phyloP scores from a whole-genome alignment of 2,888 invertebrate species.

The Synanthedon andrenaeformis region DNA sequence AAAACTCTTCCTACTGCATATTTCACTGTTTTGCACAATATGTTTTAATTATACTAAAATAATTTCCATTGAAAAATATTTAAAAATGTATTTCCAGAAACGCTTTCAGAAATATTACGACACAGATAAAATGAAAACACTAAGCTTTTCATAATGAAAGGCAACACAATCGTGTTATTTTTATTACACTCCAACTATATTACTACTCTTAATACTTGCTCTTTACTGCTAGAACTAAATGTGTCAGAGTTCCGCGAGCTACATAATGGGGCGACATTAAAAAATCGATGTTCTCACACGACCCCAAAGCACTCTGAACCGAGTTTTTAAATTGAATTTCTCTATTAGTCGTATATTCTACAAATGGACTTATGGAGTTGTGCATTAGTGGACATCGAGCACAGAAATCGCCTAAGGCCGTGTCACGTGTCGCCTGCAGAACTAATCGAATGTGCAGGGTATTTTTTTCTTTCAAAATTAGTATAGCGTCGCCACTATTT shows the following conservation, averaged over 20 bases:
- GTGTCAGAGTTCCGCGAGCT: neutral
- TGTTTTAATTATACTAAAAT: too few species aligned
- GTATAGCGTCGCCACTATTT: neutral
- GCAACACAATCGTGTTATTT: too few species aligned
- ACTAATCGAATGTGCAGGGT: constrained; percentile 13
- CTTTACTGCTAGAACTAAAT: neutral
- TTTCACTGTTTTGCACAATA: too few species aligned
- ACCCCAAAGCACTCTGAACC: constrained; percentile 5
- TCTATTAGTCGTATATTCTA: constrained; percentile 38
- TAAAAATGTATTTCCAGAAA: too few species aligned
- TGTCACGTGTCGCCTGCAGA: constrained; percentile 21
- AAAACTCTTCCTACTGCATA: too few species aligned
- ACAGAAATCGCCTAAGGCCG: constrained; percentile 30
- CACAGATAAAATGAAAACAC: too few species aligned
- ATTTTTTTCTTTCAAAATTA: neutral
- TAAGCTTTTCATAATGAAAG: too few species aligned
- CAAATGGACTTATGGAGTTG: constrained; percentile 39
- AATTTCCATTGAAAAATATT: too few species aligned
- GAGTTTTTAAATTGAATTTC: constrained; percentile 42
- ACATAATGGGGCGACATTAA: constrained; percentile 14
- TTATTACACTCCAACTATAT: neutral
- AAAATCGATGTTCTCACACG: constrained; percentile 14
- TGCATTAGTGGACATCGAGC: constrained; percentile 37
- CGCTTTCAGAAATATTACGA: too few species aligned
- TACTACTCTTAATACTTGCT: neutral